Percentiles rank a stretch among this genome's conserved stretches.
Evolutionary conservation across 2,888 invertebrate species (phyloP).

Genomic region (Dysmachus trigonus): DNA sequence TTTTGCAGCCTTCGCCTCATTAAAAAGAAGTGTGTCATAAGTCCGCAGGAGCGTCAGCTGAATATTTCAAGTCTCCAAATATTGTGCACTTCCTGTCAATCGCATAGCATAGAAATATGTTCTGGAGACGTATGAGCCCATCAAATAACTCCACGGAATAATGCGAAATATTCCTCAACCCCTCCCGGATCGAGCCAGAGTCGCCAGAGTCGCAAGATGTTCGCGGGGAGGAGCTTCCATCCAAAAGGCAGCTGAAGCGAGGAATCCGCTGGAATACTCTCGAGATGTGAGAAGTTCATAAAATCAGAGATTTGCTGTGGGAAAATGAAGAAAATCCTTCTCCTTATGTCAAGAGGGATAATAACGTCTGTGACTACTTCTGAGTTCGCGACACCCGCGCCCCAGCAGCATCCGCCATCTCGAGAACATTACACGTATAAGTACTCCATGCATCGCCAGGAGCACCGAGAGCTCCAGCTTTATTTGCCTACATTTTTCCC

Average conservation of each 20-base stretch:
- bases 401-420: neutral
- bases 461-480: slow-evolving; percentile 1
- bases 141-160: slow-evolving; percentile 3
- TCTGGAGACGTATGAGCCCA: slow-evolving; percentile 9
- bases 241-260: neutral
- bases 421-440: slow-evolving; percentile 24
- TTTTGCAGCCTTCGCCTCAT: slow-evolving; percentile 18
- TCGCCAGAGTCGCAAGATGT: neutral
- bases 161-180: neutral
- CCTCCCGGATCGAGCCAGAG: neutral
- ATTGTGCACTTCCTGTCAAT: slow-evolving; percentile 36
- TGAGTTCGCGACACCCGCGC: neutral
- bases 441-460: slow-evolving; percentile 28
- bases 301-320: slow-evolving; percentile 38
- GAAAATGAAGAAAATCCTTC: slow-evolving; percentile 39
- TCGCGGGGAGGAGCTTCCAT: neutral
- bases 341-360: slow-evolving; percentile 38
- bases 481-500: slow-evolving; percentile 42
- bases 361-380: slow-evolving; percentile 35
- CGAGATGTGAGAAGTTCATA: slow-evolving; percentile 1
- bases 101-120: neutral
- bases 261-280: slow-evolving; percentile 2
- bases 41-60: neutral
- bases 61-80: slow-evolving; percentile 15
- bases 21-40: slow-evolving; percentile 38